These are phyloP conservation scores for Acanthiza pusilla DNA, from an alignment of 2,797 vertebrate genomes.

Conservation along the genomic window DNA sequence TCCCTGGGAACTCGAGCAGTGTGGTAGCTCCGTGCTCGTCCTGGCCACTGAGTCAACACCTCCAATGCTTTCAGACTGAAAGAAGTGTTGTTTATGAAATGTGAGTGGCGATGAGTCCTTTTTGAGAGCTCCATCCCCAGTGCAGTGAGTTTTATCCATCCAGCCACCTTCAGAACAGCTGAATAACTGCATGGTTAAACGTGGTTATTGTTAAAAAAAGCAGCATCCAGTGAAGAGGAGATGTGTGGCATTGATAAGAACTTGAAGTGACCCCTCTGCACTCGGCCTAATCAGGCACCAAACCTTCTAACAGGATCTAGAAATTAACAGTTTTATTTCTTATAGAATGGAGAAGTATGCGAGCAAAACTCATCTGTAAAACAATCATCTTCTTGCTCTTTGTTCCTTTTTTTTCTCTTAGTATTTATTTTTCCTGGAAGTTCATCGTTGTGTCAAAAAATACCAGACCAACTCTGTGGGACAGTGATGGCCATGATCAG, in stretches of 20 bases:
- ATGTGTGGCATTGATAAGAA: background rate
- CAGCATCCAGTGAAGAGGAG: background rate
- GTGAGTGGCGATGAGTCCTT: background rate
- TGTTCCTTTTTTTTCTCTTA: background rate
- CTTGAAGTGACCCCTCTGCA: background rate
- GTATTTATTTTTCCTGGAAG: background rate
- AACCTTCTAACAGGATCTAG: background rate
- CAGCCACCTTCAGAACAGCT: background rate
- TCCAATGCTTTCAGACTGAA: background rate
- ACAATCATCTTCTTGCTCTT: background rate
- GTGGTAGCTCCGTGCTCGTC: background rate
- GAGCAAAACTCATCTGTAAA: background rate
- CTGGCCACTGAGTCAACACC: background rate
- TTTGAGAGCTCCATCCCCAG: background rate
- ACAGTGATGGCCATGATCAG: background rate
- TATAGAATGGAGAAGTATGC: background rate
- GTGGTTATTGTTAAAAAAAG: background rate
- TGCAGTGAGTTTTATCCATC: background rate
- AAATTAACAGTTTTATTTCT: background rate
- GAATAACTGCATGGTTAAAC: background rate
- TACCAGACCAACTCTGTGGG: background rate
- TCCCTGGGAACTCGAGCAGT: background rate
- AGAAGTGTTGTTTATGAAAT: background rate
- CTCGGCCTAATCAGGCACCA: background rate
- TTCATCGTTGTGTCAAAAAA: background rate